Base-by-base conservation (phyloP, 2,888 invertebrate genomes). In the Sylvicola cinctus region DNA sequence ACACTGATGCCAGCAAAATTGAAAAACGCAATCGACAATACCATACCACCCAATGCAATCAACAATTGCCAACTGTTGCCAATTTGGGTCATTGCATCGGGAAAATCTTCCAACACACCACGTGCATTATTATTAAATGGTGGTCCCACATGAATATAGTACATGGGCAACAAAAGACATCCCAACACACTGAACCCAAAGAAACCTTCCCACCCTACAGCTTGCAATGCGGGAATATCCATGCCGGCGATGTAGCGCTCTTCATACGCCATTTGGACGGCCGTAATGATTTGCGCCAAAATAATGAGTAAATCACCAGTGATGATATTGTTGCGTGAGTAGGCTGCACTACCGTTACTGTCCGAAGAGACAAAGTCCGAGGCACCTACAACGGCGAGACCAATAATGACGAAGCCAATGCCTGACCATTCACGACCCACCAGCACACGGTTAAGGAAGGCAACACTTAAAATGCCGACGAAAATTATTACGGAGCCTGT, bases 191-290 rank as follows among this genome's bases (percentile, higher is more conserved):
- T 34, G 40, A 78, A 68, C 15, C 84, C 84, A 55, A 77, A 84
- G 13, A 78, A 48, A 31, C 73, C 65, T 62, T 43, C 3, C 61
- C 46, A 5, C 44, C 40, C 0, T 60, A 60, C 25, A 61, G 45
- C 35, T 54, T 87, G 83, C 39, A 95, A 59, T 0, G 93, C 73
- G 0, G 87, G 83, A 32, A 93, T 83, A 55, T 88, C 83, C 44
- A 76, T 65, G 33, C 79, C 74, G 38, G 72, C 63, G 1, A 95
- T 72, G 54, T 74, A 85, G 58, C 85, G 87, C 54, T 96, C 93
- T 55, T 96, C 95, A 40, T 84, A 75, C 1, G 95, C 88, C 79
- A 93, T 88, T 61, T 93, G 91, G 36, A 75, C 67, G 1, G 90
- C 79, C 13, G 77, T 76, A 42, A 95, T 70, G 32, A 95, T 70